Evolutionary conservation across 2,797 vertebrate genomes (phyloP), one percentile per base, ranked within the genome.

Genomic region (Platyrinchus mystaceus): DNA sequence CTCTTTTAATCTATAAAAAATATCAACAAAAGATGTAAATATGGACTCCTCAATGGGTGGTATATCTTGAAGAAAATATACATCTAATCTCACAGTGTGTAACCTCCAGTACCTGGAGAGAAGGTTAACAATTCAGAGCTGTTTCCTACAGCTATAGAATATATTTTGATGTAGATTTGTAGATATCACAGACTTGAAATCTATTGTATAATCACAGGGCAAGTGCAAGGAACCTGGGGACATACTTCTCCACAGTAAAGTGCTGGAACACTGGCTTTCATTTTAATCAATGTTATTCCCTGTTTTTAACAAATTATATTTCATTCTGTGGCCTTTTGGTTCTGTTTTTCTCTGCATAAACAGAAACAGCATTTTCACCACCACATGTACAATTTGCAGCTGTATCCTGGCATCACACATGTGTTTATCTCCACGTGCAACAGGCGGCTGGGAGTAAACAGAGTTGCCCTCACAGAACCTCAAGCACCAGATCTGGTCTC

Each of bases 1-100:
- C 97, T 98, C 98, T 98, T 97, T 98, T 98, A 98, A 98, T 98
- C 98, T 98, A 98, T 97, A 97, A 98, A 98, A 98, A 98, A 98
- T 97, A 98, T 98, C 98, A 98, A 98, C 98, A 98, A 98, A 98
- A 97, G 98, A 97, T 98, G 97, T 98, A 98, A 98, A 98, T 98
- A 98, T 98, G 98, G 97, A 97, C 97, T 98, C 97, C 98, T 98
- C 98, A 0, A 97, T 98, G 96, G 98, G 98, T 97, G 98, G 98
- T 95, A 97, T 97, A 97, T 98, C 98, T 98, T 97, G 98, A 98
- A 97, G 98, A 98, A 98, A 98, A 98, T 98, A 98, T 98, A 98
- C 98, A 97, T 98, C 97, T 98, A 97, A 98, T 98, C 98, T 98
- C 98, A 95, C 98, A 98, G 98, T 97, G 97, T 97, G 98, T 90